Conservation (phyloP, 2,797 vertebrate genomes). For the Tachyglossus aculeatus region DNA sequence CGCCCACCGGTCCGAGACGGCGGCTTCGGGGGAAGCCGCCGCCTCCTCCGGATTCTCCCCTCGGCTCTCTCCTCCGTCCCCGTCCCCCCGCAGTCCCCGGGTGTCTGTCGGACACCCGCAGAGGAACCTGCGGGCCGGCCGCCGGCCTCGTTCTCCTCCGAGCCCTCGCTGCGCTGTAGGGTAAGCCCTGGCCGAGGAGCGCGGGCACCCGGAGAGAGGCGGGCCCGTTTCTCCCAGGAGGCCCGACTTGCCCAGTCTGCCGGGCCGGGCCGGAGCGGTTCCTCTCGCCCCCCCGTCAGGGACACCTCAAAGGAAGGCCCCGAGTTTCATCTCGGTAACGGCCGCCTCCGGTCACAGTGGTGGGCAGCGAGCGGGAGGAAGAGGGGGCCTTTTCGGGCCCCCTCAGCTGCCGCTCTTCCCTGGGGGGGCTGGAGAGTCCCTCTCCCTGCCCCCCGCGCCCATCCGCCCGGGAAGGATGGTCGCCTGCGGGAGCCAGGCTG, state of each 20-base stretch:
- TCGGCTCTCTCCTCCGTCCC: conserved; percentile 50
- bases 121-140: not conserved
- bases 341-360: too few species aligned
- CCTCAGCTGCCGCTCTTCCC: not conserved
- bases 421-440: not conserved
- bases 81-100: conserved; percentile 25
- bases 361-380: too few species aligned
- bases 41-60: conserved; percentile 53
- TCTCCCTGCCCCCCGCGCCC: not conserved
- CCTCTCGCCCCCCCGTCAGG: too few species aligned
- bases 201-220: not conserved
- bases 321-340: too few species aligned
- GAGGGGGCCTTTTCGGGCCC: too few species aligned
- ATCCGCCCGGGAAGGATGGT: conserved; percentile 6
- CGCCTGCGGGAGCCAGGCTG: not conserved
- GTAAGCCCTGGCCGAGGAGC: conserved; percentile 12
- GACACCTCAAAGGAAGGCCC: too few species aligned
- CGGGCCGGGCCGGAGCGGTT: not conserved
- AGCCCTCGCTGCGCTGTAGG: conserved; percentile 25
- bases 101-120: not conserved
- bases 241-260: not conserved
- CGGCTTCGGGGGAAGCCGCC: too few species aligned
- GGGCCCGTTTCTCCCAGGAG: not conserved
- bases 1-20: too few species aligned
- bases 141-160: conserved; percentile 15